These are phyloP conservation scores for Limonius californicus DNA, from an alignment of 1,140 invertebrate genomes.

Conservation along the genomic window DNA sequence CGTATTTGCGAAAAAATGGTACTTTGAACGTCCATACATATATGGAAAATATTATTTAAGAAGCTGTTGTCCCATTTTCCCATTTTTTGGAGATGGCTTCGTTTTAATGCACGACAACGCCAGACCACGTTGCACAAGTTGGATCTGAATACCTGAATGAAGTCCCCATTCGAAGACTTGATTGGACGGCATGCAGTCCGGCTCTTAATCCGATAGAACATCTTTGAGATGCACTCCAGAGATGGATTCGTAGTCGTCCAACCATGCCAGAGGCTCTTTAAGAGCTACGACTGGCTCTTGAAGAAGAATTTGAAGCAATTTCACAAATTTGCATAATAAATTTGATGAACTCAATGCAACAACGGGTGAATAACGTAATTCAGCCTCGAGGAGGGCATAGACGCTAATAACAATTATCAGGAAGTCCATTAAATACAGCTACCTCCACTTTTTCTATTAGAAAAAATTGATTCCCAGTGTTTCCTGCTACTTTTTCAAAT, in stretches of 20 bases:
- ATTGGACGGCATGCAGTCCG: conserved; percentile 41
- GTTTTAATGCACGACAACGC: background rate
- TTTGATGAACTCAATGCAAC: no score
- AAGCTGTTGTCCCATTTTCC: background rate
- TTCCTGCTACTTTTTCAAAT: no score
- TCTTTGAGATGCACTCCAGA: conserved; percentile 37
- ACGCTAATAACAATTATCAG: no score
- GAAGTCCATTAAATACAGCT: no score
- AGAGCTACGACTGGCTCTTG: background rate
- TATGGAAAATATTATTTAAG: background rate
- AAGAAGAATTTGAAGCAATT: background rate
- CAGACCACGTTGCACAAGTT: background rate
- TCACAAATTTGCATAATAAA: no score
- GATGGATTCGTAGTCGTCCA: conserved; percentile 8
- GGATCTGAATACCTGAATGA: conserved; percentile 27
- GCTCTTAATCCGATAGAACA: conserved; percentile 47
- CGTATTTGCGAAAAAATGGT: conserved; percentile 15
- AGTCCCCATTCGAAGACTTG: conserved; percentile 26
- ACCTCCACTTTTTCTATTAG: no score
- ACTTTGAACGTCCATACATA: conserved; percentile 1
- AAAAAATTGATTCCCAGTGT: no score
- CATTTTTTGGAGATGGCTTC: conserved; percentile 1
- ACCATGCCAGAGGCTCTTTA: background rate
- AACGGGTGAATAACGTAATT: no score
- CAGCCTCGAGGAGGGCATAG: no score